A percentile compares a stretch with the other conserved stretches of the same genome.
These are phyloP conservation scores for Epinephelus fuscoguttatus DNA, from an alignment of 2,113 vertebrate genomes.

Conservation along the genomic window DNA sequence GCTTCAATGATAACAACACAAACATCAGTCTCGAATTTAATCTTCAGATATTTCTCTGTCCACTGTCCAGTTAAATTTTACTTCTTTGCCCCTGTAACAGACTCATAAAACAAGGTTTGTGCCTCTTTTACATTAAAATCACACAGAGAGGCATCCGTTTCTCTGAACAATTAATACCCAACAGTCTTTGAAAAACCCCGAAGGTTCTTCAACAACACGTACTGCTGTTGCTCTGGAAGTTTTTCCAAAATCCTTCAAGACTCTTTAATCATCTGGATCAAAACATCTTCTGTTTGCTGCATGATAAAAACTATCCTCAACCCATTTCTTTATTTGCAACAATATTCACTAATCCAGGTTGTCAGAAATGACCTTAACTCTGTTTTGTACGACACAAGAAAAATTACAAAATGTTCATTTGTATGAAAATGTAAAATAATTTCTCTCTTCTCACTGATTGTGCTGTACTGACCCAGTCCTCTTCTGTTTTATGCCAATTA, in stretches of 20 bases:
- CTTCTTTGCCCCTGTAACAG: slow-evolving; percentile 3
- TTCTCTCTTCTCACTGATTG: too few species aligned
- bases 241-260: too few species aligned
- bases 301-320: neutral
- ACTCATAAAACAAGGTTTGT: neutral
- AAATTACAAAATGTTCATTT: neutral
- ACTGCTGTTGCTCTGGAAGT: too few species aligned
- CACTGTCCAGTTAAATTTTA: neutral
- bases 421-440: neutral
- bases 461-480: too few species aligned
- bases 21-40: too few species aligned
- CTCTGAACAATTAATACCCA: neutral
- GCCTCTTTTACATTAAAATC: neutral
- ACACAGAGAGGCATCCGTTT: neutral
- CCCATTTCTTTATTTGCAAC: neutral
- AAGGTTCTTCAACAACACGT: neutral
- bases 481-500: too few species aligned
- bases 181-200: neutral
- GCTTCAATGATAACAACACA: too few species aligned
- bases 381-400: neutral
- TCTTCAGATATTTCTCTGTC: neutral
- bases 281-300: neutral
- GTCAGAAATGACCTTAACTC: neutral
- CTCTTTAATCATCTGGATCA: neutral
- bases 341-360: neutral